phyloP scores from a whole-genome alignment of 2,888 invertebrate genomes.

The Ornithoptera alexandrae region DNA sequence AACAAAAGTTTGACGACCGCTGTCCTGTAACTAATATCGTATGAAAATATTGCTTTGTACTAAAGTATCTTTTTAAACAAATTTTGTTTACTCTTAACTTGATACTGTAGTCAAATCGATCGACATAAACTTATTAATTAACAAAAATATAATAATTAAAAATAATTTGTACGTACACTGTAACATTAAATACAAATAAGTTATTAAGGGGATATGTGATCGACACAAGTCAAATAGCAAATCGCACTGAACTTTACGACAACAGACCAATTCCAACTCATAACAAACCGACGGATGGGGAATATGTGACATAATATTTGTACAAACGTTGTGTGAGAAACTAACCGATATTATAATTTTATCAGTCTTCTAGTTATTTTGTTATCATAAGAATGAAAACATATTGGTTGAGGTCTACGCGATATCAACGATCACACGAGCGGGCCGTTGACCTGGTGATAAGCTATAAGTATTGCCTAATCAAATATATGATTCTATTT shows the following conservation, averaged over 20 bases:
- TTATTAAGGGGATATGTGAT: neutral
- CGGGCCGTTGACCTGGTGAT: neutral
- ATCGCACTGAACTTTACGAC: slow-evolving; percentile 36
- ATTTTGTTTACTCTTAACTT: no score
- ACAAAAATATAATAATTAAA: neutral
- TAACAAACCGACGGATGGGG: slow-evolving; percentile 46
- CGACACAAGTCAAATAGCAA: slow-evolving; percentile 33
- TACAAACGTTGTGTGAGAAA: slow-evolving; percentile 9
- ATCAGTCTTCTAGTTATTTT: neutral
- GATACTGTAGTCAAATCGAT: no score
- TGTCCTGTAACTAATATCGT: no score
- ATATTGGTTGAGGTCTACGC: neutral
- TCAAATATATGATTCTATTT: no score
- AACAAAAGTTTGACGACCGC: no score
- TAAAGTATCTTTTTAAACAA: no score
- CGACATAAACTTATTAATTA: neutral
- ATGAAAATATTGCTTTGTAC: no score
- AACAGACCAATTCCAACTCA: slow-evolving; percentile 44
- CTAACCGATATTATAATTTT: slow-evolving; percentile 8
- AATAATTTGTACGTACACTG: neutral
- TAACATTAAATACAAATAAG: neutral
- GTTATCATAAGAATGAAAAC: neutral
- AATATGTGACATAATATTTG: slow-evolving; percentile 40
- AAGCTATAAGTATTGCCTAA: neutral
- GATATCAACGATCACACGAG: neutral